A percentile compares a stretch with the other conserved stretches of the same genome.
These are phyloP conservation scores for Pseudococcus viburni DNA, from an alignment of 2,888 invertebrate genomes.

Conservation along the genomic window DNA sequence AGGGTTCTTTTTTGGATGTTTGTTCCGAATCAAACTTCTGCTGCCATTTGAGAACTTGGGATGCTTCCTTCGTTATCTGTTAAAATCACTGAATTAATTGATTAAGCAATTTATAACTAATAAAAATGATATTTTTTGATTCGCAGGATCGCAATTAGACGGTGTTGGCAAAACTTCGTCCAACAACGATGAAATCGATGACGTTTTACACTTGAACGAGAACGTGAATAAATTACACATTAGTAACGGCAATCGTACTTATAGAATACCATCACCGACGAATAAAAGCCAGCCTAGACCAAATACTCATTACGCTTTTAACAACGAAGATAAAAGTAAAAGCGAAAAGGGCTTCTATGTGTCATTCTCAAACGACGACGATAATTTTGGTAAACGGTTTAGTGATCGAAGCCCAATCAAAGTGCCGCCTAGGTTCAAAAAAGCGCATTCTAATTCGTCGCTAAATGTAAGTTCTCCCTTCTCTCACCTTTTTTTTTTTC, in stretches of 20 bases:
- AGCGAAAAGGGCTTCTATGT: slow-evolving; percentile 91
- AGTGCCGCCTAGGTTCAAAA: slow-evolving; percentile 45
- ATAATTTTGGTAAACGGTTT: slow-evolving; percentile 55
- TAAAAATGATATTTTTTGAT: background rate
- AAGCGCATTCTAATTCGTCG: slow-evolving; percentile 24
- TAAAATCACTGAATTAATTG: background rate
- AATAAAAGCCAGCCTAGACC: slow-evolving; percentile 75
- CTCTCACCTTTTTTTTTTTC: background rate
- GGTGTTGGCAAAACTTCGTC: background rate
- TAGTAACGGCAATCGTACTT: slow-evolving; percentile 88
- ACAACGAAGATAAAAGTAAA: slow-evolving; percentile 70
- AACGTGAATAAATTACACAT: slow-evolving; percentile 86
- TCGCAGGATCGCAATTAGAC: slow-evolving; percentile 61
- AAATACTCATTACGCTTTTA: slow-evolving; percentile 81
- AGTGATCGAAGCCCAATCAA: slow-evolving; percentile 54
- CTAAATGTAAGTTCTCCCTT: background rate
- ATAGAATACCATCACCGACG: slow-evolving; percentile 91
- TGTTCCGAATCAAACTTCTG: too few relatives aligned
- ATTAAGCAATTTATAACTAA: background rate
- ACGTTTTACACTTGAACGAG: slow-evolving; percentile 74
- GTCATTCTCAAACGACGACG: slow-evolving; percentile 85
- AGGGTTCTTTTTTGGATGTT: background rate
- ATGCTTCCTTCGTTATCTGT: too few relatives aligned
- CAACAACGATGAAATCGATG: slow-evolving; percentile 70
- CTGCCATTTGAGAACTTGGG: too few relatives aligned